These are phyloP conservation scores for Hylaeus volcanicus DNA, from an alignment of 1,140 invertebrate genomes.

Conservation along the genomic window DNA sequence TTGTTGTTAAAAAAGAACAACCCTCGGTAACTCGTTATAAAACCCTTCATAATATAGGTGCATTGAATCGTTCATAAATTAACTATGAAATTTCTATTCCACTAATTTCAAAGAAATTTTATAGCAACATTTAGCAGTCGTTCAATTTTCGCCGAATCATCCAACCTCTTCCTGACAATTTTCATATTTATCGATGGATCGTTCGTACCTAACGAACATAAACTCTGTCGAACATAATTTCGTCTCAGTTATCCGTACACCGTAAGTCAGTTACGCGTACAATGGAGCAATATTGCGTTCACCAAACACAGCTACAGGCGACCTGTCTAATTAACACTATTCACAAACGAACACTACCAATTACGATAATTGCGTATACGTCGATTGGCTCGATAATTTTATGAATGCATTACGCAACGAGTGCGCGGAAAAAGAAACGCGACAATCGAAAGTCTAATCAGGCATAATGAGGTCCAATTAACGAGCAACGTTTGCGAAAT, in stretches of 20 bases:
- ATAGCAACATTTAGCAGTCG: too few species aligned
- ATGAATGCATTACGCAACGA: background rate
- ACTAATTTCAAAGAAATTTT: too few species aligned
- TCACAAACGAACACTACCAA: background rate
- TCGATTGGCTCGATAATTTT: background rate
- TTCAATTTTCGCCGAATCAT: too few species aligned
- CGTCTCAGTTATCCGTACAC: background rate
- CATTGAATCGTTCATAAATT: too few species aligned
- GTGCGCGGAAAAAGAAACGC: background rate
- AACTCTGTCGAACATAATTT: too few species aligned
- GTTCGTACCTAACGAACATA: too few species aligned
- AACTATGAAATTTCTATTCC: too few species aligned
- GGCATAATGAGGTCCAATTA: background rate
- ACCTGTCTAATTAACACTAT: constrained; percentile 23
- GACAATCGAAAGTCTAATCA: background rate
- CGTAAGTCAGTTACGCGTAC: background rate
- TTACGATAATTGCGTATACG: background rate
- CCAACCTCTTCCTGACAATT: too few species aligned
- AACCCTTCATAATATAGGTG: too few species aligned
- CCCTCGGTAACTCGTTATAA: too few species aligned
- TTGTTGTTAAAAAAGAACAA: too few species aligned
- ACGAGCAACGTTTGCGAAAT: background rate
- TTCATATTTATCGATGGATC: too few species aligned
- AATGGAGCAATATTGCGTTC: background rate
- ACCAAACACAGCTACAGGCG: background rate